Conservation (phyloP, 2,113 vertebrate species). For the Saimiri boliviensis region DNA sequence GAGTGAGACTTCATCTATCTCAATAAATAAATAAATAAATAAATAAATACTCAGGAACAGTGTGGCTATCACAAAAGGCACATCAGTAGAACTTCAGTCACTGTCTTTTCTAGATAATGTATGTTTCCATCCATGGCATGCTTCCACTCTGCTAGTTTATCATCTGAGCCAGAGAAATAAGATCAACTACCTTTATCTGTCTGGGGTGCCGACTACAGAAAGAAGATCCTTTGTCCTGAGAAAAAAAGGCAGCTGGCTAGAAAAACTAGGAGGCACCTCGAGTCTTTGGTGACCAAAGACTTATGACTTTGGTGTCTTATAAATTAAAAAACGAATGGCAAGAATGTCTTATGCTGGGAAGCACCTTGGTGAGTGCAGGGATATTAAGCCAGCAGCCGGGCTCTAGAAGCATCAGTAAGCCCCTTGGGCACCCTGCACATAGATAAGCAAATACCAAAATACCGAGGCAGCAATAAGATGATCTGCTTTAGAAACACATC, state of each 20-base stretch:
- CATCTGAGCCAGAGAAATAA: neutral
- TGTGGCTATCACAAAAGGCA: neutral
- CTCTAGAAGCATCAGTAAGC: neutral
- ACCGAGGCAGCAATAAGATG: neutral
- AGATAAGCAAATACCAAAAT: neutral
- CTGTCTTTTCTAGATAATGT: neutral
- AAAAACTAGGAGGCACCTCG: neutral
- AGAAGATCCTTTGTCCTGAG: neutral
- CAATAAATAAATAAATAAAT: too few species aligned
- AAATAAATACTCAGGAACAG: accelerated
- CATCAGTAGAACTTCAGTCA: too few species aligned
- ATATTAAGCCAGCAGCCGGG: neutral
- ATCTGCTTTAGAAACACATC: neutral
- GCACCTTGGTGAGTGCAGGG: neutral
- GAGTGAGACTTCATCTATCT: too few species aligned
- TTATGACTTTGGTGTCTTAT: too few species aligned
- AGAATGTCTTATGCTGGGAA: neutral
- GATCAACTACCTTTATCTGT: neutral
- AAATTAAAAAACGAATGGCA: neutral
- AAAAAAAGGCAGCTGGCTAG: neutral
- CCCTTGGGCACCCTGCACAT: accelerated
- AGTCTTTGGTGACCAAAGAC: neutral
- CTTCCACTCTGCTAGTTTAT: neutral
- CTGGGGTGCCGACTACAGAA: neutral
- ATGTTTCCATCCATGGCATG: neutral